Conservation (phyloP, 2,797 vertebrate genomes). For the Margarornis squamiger region DNA sequence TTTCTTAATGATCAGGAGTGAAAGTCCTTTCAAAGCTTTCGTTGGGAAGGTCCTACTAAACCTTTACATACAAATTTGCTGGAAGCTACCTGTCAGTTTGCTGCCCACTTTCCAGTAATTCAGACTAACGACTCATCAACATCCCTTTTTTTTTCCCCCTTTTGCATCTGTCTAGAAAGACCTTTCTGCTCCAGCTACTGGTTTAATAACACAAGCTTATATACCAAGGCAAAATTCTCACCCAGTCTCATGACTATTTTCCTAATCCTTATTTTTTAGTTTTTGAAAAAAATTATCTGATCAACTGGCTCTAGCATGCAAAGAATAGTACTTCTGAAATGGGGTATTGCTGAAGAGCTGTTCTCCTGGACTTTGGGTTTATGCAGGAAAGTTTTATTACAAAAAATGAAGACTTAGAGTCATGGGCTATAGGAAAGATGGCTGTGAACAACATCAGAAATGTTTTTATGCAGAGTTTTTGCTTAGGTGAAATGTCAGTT, state of each 20-base stretch:
- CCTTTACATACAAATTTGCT: constrained; percentile 19
- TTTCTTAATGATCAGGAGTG: neutral
- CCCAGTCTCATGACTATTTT: neutral
- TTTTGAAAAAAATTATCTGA: neutral
- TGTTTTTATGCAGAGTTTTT: neutral
- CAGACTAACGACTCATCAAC: constrained; percentile 40
- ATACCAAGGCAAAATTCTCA: neutral
- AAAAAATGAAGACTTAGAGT: neutral
- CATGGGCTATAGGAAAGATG: neutral
- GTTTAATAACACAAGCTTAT: constrained; percentile 27
- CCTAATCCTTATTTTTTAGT: neutral
- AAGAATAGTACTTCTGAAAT: neutral
- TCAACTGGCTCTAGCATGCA: neutral
- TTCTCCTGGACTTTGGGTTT: neutral
- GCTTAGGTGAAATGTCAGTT: neutral
- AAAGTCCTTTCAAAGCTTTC: neutral
- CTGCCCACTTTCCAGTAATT: constrained; percentile 47
- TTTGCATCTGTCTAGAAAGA: constrained; percentile 44
- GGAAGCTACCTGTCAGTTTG: constrained; percentile 56
- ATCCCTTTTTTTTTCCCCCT: neutral
- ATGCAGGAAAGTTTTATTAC: neutral
- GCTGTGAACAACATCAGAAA: neutral
- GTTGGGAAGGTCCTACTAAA: neutral
- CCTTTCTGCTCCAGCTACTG: constrained; percentile 56
- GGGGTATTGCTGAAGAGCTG: neutral